phyloP scores from a whole-genome alignment of 2,113 vertebrate species.

The Myanophis thanlyinensis region DNA sequence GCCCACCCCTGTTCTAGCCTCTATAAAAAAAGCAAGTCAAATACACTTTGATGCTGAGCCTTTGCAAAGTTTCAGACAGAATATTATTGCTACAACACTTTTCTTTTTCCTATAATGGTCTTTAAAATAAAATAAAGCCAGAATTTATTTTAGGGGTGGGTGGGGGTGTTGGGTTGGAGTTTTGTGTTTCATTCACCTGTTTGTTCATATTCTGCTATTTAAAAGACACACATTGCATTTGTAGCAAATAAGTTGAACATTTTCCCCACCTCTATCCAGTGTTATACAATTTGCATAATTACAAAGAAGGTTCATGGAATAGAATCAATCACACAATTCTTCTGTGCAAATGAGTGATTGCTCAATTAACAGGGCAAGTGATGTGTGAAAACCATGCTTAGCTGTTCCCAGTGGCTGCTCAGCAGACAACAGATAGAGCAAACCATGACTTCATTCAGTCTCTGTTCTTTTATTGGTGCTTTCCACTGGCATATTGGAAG shows the following conservation, averaged over 20 bases:
- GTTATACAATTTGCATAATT: slow-evolving; percentile 55
- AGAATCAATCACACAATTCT: slow-evolving; percentile 59
- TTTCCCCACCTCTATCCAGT: slow-evolving; percentile 27
- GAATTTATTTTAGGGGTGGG: too few species aligned
- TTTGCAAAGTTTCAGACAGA: background rate
- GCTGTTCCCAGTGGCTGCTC: slow-evolving; percentile 24
- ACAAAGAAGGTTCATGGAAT: slow-evolving; percentile 54
- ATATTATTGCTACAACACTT: background rate
- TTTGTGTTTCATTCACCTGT: slow-evolving; percentile 19
- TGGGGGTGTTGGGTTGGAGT: background rate
- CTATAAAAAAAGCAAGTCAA: background rate
- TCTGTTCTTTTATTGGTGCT: background rate
- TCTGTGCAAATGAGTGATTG: slow-evolving; percentile 60
- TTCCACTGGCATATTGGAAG: background rate
- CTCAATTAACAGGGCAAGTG: slow-evolving; percentile 49
- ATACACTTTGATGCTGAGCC: background rate
- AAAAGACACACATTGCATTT: slow-evolving; percentile 34
- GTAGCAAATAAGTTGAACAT: slow-evolving; percentile 51
- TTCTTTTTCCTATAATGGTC: background rate
- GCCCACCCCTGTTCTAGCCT: too few species aligned
- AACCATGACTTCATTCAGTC: background rate
- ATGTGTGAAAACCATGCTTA: slow-evolving; percentile 47
- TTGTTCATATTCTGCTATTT: slow-evolving; percentile 39
- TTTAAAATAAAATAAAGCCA: slow-evolving; percentile 32
- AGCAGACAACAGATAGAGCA: slow-evolving; percentile 6